Conservation (phyloP, 2,113 vertebrate genomes). For the Myiozetetes cayanensis region DNA sequence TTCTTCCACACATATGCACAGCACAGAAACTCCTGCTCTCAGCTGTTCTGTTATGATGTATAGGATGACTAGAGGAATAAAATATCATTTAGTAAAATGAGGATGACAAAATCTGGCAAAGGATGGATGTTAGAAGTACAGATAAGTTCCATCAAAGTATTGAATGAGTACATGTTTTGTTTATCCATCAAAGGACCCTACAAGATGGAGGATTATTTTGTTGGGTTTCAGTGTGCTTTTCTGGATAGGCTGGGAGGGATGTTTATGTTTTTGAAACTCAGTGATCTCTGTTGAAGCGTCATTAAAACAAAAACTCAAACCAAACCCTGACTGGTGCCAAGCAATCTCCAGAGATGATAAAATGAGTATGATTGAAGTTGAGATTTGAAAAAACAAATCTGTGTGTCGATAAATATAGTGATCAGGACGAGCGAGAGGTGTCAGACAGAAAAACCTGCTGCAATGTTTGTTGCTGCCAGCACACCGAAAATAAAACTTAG, state of each 20-base stretch:
- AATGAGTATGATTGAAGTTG: conserved; percentile 25
- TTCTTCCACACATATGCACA: not conserved
- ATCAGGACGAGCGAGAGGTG: conserved; percentile 25
- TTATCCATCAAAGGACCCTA: not conserved
- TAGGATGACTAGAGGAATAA: not conserved
- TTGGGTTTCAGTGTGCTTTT: not conserved
- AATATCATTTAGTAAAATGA: not conserved
- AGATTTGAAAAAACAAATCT: conserved; percentile 58
- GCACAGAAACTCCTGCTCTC: not conserved
- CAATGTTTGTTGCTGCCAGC: conserved; percentile 13
- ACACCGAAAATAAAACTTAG: not conserved
- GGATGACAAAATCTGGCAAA: not conserved
- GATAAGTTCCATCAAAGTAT: not conserved
- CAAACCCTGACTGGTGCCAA: conserved; percentile 34
- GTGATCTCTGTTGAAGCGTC: not conserved
- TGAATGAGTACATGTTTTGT: not conserved
- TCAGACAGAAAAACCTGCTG: conserved; percentile 62
- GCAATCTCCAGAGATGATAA: conserved; percentile 18
- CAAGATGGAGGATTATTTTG: not conserved
- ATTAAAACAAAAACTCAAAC: conserved; percentile 46
- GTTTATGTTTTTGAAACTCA: conserved; percentile 25
- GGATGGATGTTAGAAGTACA: not conserved
- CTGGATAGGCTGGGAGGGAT: not conserved
- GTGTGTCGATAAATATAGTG: conserved; percentile 52
- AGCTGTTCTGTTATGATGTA: not conserved